Percentiles rank a stretch among this genome's conserved stretches.
phyloP scores from a whole-genome alignment of 1,140 invertebrate species.

The Stratiolaelaps scimitus region DNA sequence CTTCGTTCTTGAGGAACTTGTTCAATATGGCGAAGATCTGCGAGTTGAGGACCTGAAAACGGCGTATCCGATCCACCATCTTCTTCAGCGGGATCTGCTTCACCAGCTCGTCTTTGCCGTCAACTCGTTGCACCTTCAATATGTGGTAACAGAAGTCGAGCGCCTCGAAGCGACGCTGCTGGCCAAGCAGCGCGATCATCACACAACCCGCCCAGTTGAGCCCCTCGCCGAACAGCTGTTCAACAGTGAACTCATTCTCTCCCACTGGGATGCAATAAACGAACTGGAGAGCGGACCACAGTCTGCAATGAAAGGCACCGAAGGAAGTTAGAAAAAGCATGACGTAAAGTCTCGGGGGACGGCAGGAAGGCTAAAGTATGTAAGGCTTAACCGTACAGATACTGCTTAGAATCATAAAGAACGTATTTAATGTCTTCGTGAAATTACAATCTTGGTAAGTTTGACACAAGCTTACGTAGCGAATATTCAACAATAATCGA shows the following conservation, averaged over 20 bases:
- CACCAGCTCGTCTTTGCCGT: slow-evolving; percentile 87
- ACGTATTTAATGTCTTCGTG: too few species aligned
- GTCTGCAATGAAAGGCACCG: slow-evolving; percentile 41
- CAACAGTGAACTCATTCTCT: slow-evolving; percentile 92
- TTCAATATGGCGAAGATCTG: slow-evolving; percentile 96
- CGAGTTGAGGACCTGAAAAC: slow-evolving; percentile 95
- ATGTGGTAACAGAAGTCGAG: slow-evolving; percentile 99
- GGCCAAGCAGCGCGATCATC: slow-evolving; percentile 91
- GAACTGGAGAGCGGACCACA: slow-evolving; percentile 98
- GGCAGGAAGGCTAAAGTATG: too few species aligned
- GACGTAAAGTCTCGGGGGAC: too few species aligned
- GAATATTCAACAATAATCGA: too few species aligned
- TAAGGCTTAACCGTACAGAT: too few species aligned
- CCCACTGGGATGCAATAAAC: slow-evolving; percentile 93
- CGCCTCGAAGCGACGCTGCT: slow-evolving; percentile 91
- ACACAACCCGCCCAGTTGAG: slow-evolving; percentile 97
- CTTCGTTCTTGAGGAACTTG: slow-evolving; percentile 74
- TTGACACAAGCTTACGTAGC: too few species aligned
- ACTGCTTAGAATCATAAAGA: too few species aligned
- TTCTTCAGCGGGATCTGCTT: slow-evolving; percentile 88
- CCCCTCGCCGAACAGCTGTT: slow-evolving; percentile 97
- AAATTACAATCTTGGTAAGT: too few species aligned
- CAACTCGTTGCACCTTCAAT: slow-evolving; percentile 83
- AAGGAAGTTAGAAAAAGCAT: neutral
- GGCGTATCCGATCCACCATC: slow-evolving; percentile 91